Percentiles rank a stretch among this genome's conserved stretches.
Conservation (phyloP, 2,113 vertebrate genomes). For the Tricholaema leucomelas region DNA sequence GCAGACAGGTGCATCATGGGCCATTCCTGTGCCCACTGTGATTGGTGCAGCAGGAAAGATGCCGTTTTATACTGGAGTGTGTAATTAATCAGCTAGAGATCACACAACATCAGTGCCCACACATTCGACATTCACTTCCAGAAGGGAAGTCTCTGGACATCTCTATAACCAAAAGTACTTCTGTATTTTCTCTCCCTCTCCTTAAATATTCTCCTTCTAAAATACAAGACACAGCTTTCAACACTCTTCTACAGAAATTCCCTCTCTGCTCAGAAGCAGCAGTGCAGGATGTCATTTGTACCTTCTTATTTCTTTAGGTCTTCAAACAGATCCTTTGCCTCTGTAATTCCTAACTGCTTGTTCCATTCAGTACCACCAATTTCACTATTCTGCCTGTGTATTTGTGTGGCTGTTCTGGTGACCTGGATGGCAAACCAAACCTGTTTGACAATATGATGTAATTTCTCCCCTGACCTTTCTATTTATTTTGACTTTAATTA, state of each 20-base stretch:
- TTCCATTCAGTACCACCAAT: not conserved
- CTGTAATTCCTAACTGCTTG: not conserved
- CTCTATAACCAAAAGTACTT: not conserved
- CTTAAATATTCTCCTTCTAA: not conserved
- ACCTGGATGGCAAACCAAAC: not conserved
- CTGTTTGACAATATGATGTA: not conserved
- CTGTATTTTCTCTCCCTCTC: not conserved
- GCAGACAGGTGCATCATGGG: not conserved
- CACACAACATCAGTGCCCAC: not conserved
- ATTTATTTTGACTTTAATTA: not conserved
- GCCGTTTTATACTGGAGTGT: not conserved
- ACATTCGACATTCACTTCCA: not conserved
- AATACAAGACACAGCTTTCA: not conserved
- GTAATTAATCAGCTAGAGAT: not conserved
- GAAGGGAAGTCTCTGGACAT: not conserved
- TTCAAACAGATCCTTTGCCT: not conserved
- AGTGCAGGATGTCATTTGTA: not conserved
- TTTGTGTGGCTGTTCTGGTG: not conserved
- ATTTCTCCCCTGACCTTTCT: not conserved
- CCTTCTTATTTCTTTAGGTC: not conserved
- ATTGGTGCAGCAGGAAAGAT: not conserved
- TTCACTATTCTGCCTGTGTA: not conserved
- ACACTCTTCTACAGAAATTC: not conserved
- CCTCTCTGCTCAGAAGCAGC: not conserved
- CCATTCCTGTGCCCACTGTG: not conserved